Percentiles rank a stretch among this genome's conserved stretches.
Evolutionary conservation across 23 tunicate genomes (phyloP).

Genomic region (Trididemnum clinides): DNA sequence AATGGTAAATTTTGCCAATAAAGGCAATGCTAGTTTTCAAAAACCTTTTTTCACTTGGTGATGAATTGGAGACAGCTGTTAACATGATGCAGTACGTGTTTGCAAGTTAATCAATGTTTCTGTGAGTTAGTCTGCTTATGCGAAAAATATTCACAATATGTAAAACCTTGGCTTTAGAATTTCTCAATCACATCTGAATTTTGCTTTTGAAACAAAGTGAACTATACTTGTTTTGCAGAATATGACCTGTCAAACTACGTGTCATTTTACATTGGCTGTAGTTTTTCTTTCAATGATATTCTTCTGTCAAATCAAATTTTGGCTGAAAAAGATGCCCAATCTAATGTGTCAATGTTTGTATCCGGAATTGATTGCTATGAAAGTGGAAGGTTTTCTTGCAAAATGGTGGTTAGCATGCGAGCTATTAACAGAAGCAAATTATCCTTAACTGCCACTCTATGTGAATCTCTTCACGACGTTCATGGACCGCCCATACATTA

Average conservation of each 20-base stretch:
- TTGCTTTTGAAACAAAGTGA: too few species aligned
- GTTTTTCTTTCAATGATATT: conserved; percentile 82
- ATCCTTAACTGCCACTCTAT: conserved; percentile 28
- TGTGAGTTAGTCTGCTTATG: too few species aligned
- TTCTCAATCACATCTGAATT: too few species aligned
- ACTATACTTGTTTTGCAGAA: conserved; percentile 54
- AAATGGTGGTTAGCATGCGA: conserved; percentile 82
- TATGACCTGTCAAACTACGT: conserved; percentile 61
- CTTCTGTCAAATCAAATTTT: conserved; percentile 48
- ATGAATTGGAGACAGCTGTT: too few species aligned
- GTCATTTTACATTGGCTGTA: conserved; percentile 85
- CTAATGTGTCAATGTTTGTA: conserved; percentile 63
- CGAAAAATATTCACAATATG: too few species aligned
- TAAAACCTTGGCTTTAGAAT: too few species aligned
- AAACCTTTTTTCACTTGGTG: too few species aligned
- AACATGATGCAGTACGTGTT: too few species aligned
- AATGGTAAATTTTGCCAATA: too few species aligned
- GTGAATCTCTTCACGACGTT: conserved; percentile 54
- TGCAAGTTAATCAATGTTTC: too few species aligned
- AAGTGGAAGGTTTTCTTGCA: conserved; percentile 67
- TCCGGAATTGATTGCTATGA: conserved; percentile 49
- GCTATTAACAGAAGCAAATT: conserved; percentile 50
- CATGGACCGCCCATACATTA: conserved; percentile 89
- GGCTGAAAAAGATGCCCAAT: not conserved
- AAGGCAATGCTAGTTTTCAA: too few species aligned